phyloP scores from a whole-genome alignment of 2,888 invertebrate species.

The Brenthis ino region DNA sequence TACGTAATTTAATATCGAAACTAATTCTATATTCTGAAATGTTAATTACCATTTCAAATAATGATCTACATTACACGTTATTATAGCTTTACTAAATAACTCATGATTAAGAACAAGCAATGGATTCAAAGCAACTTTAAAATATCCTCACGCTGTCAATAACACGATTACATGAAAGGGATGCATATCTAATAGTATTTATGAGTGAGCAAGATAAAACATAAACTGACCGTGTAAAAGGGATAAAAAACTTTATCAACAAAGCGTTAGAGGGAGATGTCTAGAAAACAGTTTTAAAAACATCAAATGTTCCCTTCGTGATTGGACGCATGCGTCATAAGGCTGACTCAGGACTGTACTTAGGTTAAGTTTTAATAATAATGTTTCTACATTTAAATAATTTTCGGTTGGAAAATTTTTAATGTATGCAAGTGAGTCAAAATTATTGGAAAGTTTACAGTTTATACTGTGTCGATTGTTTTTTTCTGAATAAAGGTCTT shows the following conservation, averaged over 20 bases:
- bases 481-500: too few relatives aligned
- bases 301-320: constrained; percentile 57
- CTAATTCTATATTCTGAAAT: constrained; percentile 11
- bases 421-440: too few relatives aligned
- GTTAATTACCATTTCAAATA: constrained; percentile 33
- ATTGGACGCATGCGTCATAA: constrained; percentile 79
- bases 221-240: constrained; percentile 60
- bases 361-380: neutral
- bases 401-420: neutral
- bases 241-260: constrained; percentile 38
- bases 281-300: constrained; percentile 59
- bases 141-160: constrained; percentile 56
- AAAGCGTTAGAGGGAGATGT: constrained; percentile 53
- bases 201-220: constrained; percentile 44
- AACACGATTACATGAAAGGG: constrained; percentile 52
- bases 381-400: neutral
- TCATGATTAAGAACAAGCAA: constrained; percentile 42
- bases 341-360: constrained; percentile 52
- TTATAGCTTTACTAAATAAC: constrained; percentile 16
- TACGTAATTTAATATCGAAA: constrained; percentile 51
- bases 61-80: constrained; percentile 34
- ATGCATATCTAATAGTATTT: constrained; percentile 39
- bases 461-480: too few relatives aligned
- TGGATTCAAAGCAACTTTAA: constrained; percentile 45
- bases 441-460: too few relatives aligned